Conservation (phyloP, 2,797 vertebrate species). For the Bradypus variegatus region DNA sequence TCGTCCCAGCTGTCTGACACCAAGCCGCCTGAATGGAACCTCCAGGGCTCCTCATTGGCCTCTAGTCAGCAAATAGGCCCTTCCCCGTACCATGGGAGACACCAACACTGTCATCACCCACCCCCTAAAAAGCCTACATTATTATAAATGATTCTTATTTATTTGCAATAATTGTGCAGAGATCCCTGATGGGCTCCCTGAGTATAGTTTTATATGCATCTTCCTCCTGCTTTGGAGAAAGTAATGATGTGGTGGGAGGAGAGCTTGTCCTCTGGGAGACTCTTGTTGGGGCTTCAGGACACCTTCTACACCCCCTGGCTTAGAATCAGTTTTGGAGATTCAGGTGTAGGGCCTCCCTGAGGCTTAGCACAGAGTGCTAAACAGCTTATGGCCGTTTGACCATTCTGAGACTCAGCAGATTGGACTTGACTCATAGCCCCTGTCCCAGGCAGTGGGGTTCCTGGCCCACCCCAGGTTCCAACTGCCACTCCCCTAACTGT, state of each 20-base stretch:
- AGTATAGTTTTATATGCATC: neutral
- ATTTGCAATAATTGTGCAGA: neutral
- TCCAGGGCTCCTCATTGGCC: neutral
- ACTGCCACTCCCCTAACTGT: constrained; percentile 58
- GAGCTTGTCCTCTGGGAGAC: neutral
- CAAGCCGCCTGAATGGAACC: neutral
- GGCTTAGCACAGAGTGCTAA: neutral
- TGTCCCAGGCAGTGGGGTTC: neutral
- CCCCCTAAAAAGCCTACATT: neutral
- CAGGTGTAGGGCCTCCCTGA: neutral
- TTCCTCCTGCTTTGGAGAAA: neutral
- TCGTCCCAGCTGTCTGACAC: neutral
- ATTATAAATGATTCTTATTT: neutral
- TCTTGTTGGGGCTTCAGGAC: neutral
- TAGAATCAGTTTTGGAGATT: neutral
- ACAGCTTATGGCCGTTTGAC: fast-evolving
- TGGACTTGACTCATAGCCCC: neutral
- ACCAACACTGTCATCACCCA: neutral
- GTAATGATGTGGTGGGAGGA: neutral
- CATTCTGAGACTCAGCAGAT: neutral
- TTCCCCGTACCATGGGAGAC: neutral
- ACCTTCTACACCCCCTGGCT: neutral
- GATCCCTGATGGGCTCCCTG: neutral
- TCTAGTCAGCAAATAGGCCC: neutral
- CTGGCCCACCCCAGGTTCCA: neutral